phyloP scores from a whole-genome alignment of 1,140 invertebrate species.

The Ladona fulva region DNA sequence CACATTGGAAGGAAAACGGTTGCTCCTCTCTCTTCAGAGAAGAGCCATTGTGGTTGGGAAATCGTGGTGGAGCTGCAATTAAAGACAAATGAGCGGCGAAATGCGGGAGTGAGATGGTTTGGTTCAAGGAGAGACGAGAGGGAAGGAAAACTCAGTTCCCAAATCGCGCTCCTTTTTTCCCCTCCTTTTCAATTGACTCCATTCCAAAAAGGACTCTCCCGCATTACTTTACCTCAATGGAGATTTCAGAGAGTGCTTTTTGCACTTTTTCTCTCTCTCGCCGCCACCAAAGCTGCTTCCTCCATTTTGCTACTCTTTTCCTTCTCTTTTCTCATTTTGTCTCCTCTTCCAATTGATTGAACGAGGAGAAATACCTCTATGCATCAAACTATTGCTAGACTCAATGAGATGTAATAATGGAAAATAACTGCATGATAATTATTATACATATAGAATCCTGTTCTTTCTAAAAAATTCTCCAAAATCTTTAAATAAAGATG shows the following conservation, averaged over 20 bases:
- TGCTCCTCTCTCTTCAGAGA: too few relatives aligned
- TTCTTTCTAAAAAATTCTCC: too few relatives aligned
- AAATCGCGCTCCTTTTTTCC: background rate
- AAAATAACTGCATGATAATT: too few relatives aligned
- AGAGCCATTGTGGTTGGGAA: background rate
- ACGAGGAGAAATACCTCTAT: too few relatives aligned
- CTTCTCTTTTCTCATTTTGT: too few relatives aligned
- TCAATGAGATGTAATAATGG: too few relatives aligned
- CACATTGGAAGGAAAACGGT: too few relatives aligned
- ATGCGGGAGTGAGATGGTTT: background rate
- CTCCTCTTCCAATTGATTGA: too few relatives aligned
- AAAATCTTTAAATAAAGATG: too few relatives aligned
- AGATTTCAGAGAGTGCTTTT: background rate
- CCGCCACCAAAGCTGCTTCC: background rate
- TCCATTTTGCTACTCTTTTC: background rate
- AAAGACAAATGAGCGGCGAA: constrained; percentile 4
- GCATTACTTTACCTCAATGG: background rate
- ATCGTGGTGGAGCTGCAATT: background rate
- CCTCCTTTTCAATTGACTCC: background rate
- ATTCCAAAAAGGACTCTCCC: background rate
- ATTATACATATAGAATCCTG: too few relatives aligned
- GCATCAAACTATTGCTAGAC: too few relatives aligned
- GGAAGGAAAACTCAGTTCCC: too few relatives aligned
- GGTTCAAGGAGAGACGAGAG: background rate
- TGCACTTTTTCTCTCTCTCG: background rate